Conservation (phyloP, 2,797 vertebrate species). For the Botia almorhae region DNA sequence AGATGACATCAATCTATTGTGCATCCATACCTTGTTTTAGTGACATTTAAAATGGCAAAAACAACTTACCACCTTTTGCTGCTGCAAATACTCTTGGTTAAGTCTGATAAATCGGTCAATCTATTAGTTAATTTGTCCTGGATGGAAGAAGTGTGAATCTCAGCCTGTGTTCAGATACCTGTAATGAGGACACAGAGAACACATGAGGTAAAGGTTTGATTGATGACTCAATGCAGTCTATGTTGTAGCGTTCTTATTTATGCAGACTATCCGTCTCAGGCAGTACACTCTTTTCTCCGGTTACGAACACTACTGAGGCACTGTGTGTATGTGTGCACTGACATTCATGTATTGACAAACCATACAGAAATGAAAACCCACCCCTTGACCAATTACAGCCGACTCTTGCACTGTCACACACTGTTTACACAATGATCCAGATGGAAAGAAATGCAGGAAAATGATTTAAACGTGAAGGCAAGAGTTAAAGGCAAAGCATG, state of each 20-base stretch:
- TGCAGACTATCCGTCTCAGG: constrained; percentile 14
- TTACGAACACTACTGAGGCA: constrained; percentile 33
- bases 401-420: constrained; percentile 16
- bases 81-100: neutral
- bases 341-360: constrained; percentile 36
- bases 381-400: constrained; percentile 26
- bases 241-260: constrained; percentile 53
- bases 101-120: constrained; percentile 22
- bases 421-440: neutral
- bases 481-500: neutral
- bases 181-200: constrained; percentile 57
- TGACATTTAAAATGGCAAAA: neutral
- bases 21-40: neutral
- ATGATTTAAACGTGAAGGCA: neutral
- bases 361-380: constrained; percentile 8
- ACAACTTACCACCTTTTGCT: constrained; percentile 35
- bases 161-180: constrained; percentile 52
- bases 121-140: constrained; percentile 33
- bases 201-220: constrained; percentile 54
- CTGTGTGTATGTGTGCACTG: constrained; percentile 4
- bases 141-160: constrained; percentile 39
- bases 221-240: constrained; percentile 53
- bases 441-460: neutral
- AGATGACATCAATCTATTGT: neutral
- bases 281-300: constrained; percentile 19